phyloP scores from a whole-genome alignment of 2,888 invertebrate genomes.

The Hirtodrosophila histrioides region DNA sequence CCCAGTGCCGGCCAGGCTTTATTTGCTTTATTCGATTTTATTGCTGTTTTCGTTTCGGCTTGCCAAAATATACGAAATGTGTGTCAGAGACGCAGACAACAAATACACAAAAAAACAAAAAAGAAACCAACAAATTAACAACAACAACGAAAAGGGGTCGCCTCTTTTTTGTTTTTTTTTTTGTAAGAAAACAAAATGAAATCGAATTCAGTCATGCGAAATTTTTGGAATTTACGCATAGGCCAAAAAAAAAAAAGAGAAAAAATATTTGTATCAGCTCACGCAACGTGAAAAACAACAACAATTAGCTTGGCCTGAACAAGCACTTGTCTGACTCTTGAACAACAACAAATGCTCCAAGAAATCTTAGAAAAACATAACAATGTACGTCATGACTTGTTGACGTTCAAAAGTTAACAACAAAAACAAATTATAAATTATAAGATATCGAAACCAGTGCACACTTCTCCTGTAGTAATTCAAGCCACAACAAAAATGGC shows the following conservation, averaged over 20 bases:
- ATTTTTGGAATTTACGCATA: conserved; percentile 57
- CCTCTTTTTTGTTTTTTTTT: conserved; percentile 37
- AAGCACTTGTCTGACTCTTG: conserved; percentile 30
- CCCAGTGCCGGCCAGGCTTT: conserved; percentile 45
- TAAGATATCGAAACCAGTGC: conserved; percentile 11
- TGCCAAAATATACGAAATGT: conserved; percentile 58
- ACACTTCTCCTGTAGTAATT: background rate
- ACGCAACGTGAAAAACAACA: conserved; percentile 35
- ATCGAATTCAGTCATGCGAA: conserved; percentile 41
- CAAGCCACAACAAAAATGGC: background rate
- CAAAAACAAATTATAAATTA: background rate
- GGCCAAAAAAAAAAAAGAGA: conserved; percentile 2
- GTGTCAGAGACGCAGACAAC: conserved; percentile 60
- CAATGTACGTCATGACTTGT: conserved; percentile 57
- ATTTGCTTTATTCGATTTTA: conserved; percentile 71
- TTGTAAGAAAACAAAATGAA: conserved; percentile 33
- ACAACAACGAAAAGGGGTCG: conserved; percentile 68
- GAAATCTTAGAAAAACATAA: conserved; percentile 10
- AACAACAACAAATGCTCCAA: too few relatives aligned
- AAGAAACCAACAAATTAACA: conserved; percentile 66
- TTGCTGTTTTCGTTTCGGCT: conserved; percentile 59
- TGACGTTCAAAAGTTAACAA: background rate
- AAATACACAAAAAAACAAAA: conserved; percentile 58
- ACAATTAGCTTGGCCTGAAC: conserved; percentile 9
- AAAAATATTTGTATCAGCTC: conserved; percentile 44